Evolutionary conservation across 2,888 invertebrate genomes (phyloP), one percentile per base, ranked within the genome.

Genomic region (Lasioglossum figueresi): DNA sequence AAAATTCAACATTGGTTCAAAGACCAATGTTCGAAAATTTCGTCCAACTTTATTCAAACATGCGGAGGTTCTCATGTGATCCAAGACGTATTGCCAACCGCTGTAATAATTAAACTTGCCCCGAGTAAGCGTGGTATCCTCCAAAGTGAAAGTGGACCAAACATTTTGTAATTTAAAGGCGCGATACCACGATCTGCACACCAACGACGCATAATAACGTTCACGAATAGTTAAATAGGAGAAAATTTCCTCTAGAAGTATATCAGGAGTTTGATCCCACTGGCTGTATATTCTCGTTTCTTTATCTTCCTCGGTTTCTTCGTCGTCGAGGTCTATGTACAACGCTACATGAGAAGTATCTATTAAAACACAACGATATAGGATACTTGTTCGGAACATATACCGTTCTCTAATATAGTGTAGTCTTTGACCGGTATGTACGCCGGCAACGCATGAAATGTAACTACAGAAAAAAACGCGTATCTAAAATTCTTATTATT

Each of bases 91-190:
- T 95, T 97, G 97, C 97, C 98, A 98, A 31, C 98, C 98, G 76
- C 97, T 97, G 93, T 97, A 98, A 91, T 98, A 97, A 92, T 98
- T 98, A 93, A 97, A 98, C 93, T 97, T 97, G 40, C 97, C 96
- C 80, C 97, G 96, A 0, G 98, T 98, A 37, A 98, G 95, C 0
- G 97, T 97, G 1, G 96, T 96, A 93, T 98, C 98, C 86, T 97
- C 96, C 70, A 98, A 95, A 1, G 96, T 95, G 92, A 98, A 98
- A 19, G 96, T 96, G 12, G 96, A 95, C 98, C 98, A 98, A n/a
- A 97, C 96, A 56, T 96, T 96, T 27, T 97, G 97, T 43, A 97
- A 95, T 92, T 97, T 96, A 93, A 98, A 98, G 6, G 97, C 97
- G 72, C 96, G 94, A 90, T 97, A 96, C 97, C 97, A 97, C 27